These are phyloP conservation scores for Acanthurus tractus DNA, from an alignment of 2,797 vertebrate genomes.

Conservation along the genomic window DNA sequence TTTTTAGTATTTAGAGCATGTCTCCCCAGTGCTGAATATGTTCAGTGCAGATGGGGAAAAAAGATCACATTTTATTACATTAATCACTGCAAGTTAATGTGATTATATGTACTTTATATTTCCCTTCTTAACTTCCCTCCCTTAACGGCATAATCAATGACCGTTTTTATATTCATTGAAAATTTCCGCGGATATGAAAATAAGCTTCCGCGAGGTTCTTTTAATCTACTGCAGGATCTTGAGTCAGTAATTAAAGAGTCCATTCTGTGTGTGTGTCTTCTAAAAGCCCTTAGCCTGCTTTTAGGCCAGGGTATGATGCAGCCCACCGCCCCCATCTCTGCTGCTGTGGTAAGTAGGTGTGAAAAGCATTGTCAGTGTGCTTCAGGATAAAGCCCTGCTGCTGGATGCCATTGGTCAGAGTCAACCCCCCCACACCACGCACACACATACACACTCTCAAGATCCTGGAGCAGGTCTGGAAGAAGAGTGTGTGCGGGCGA, in stretches of 20 bases:
- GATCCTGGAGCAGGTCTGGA: slow-evolving; percentile 52
- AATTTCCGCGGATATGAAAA: slow-evolving; percentile 77
- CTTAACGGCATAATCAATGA: slow-evolving; percentile 81
- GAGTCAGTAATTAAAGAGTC: slow-evolving; percentile 81
- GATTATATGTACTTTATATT: slow-evolving; percentile 85
- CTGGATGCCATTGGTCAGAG: slow-evolving; percentile 80
- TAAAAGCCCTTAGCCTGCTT: slow-evolving; percentile 81
- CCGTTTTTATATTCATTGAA: slow-evolving; percentile 83
- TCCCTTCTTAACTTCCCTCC: slow-evolving; percentile 72
- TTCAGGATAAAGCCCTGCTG: slow-evolving; percentile 79
- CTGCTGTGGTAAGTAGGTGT: slow-evolving; percentile 82
- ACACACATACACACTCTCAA: slow-evolving; percentile 32
- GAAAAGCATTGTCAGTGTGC: slow-evolving; percentile 84
- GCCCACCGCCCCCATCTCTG: slow-evolving; percentile 71
- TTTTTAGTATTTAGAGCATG: slow-evolving; percentile 75
- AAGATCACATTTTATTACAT: slow-evolving; percentile 82
- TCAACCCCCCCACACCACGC: slow-evolving; percentile 23
- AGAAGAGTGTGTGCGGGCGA: slow-evolving; percentile 28
- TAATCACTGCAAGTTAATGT: slow-evolving; percentile 84
- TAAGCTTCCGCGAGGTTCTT: slow-evolving; percentile 67
- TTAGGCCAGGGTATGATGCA: slow-evolving; percentile 80
- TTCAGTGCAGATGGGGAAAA: slow-evolving; percentile 69
- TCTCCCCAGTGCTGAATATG: slow-evolving; percentile 61
- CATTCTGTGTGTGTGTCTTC: slow-evolving; percentile 71
- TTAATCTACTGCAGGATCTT: slow-evolving; percentile 78